Evolutionary conservation across 2,888 invertebrate genomes (phyloP).

Genomic region (Phyllotreta striolata): DNA sequence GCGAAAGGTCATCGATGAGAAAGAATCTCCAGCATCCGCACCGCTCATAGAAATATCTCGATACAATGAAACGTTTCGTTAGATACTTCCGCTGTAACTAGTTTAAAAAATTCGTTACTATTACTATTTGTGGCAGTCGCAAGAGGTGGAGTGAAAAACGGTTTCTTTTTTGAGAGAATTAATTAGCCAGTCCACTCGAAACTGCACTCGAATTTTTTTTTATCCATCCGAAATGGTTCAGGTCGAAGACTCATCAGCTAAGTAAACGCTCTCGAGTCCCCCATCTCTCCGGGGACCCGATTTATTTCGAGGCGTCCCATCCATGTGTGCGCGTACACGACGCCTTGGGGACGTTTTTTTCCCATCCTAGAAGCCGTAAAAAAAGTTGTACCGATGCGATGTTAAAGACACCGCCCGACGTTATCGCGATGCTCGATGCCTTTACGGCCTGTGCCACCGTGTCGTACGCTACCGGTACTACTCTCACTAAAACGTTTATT

Average conservation of each 20-base stretch:
- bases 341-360: too few relatives aligned
- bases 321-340: too few relatives aligned
- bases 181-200: too few relatives aligned
- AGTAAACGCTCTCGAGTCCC: too few relatives aligned
- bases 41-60: constrained; percentile 17
- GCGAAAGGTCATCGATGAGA: constrained; percentile 23
- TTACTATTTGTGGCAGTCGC: background rate
- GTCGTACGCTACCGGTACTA: constrained; percentile 33
- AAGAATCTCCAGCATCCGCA: constrained; percentile 30
- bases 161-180: too few relatives aligned
- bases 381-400: constrained; percentile 2
- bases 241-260: too few relatives aligned
- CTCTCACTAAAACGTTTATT: background rate
- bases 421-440: constrained; percentile 28
- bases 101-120: constrained; percentile 9
- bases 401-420: constrained; percentile 33
- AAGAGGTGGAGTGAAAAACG: too few relatives aligned
- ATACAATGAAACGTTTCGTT: constrained; percentile 31
- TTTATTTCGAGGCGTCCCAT: too few relatives aligned
- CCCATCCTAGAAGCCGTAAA: too few relatives aligned
- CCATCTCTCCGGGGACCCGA: too few relatives aligned
- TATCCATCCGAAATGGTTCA: too few relatives aligned
- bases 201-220: too few relatives aligned
- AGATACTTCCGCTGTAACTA: constrained; percentile 32
- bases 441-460: constrained; percentile 24